Evolutionary conservation across 2,113 vertebrate species (phyloP).

Genomic region (Oncorhynchus gorbuscha): DNA sequence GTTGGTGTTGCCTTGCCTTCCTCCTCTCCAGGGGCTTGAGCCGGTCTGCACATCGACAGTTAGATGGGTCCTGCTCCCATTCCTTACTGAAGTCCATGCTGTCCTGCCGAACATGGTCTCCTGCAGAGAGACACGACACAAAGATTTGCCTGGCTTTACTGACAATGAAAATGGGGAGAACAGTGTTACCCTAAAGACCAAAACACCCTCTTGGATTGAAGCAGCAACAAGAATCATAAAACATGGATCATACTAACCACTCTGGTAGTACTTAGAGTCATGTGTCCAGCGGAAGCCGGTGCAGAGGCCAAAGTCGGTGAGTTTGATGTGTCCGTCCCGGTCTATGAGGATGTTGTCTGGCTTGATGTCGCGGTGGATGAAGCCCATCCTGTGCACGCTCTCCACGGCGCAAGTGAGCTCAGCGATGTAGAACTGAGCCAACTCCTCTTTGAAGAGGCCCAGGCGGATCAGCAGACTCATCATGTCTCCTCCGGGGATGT

Average conservation of each 20-base stretch:
- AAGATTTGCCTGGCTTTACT: background rate
- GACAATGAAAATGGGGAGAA: background rate
- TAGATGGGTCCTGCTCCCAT: conserved; percentile 86
- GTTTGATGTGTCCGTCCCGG: conserved; percentile 94
- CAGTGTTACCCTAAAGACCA: background rate
- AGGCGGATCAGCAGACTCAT: conserved; percentile 97
- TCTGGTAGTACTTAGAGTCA: conserved; percentile 99
- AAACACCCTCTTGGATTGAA: background rate
- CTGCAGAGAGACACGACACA: conserved; percentile 57
- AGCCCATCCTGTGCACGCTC: conserved; percentile 99
- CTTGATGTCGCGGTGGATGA: conserved; percentile 99
- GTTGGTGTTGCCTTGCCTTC: conserved; percentile 94
- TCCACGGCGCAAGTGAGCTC: conserved; percentile 96
- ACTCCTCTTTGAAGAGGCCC: conserved; percentile 93
- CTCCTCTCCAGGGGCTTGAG: conserved; percentile 91
- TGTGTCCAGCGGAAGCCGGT: conserved; percentile 99
- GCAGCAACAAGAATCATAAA: background rate
- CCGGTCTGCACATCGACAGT: conserved; percentile 89
- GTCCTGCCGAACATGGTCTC: conserved; percentile 93
- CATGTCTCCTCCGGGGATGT: conserved; percentile 99
- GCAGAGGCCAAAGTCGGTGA: conserved; percentile 97
- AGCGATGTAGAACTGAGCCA: conserved; percentile 96
- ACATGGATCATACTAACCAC: conserved; percentile 76
- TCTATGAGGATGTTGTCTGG: conserved; percentile 99
- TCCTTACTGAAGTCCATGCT: conserved; percentile 99